Percentiles rank a stretch among this genome's conserved stretches.
Evolutionary conservation across 92 coral and sea anemone genomes (phyloP).

Genomic region (Porites cylindrica): DNA sequence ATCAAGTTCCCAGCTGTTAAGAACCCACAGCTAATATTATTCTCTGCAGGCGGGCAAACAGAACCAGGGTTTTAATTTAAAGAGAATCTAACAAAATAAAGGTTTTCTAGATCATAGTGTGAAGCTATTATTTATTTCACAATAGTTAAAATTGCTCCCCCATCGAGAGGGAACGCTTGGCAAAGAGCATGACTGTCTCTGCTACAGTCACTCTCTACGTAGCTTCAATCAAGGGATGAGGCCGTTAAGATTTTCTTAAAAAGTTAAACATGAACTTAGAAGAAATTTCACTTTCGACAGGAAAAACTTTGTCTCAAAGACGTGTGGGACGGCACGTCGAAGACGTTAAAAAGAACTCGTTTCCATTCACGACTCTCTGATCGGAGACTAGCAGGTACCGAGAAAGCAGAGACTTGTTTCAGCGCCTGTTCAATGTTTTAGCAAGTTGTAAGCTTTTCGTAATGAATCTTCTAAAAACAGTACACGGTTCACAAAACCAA

Average conservation of each 20-base stretch:
- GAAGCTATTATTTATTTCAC: constrained; percentile 23
- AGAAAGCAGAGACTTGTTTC: too few relatives aligned
- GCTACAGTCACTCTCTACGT: too few relatives aligned
- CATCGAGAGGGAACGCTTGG: not conserved
- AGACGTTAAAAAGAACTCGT: too few relatives aligned
- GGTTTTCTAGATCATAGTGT: constrained; percentile 8
- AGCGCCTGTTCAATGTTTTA: not conserved
- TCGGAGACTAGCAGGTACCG: too few relatives aligned
- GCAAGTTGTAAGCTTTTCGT: not conserved
- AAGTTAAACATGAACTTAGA: not conserved
- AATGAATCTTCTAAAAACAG: not conserved
- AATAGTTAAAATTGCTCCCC: constrained; percentile 41
- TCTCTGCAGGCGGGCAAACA: constrained; percentile 50
- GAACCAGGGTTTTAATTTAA: constrained; percentile 35
- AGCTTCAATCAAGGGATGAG: not conserved
- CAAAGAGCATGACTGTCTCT: not conserved
- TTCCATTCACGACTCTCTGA: too few relatives aligned
- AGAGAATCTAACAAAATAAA: constrained; percentile 12
- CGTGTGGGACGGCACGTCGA: not conserved
- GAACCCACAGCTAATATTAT: constrained; percentile 47
- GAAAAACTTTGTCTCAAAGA: not conserved
- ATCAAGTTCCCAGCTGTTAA: constrained; percentile 49
- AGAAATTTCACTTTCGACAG: too few relatives aligned
- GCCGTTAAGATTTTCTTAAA: too few relatives aligned
- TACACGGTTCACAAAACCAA: not conserved